These are phyloP conservation scores for Lepus americanus DNA, from an alignment of 2,113 vertebrate genomes.

Conservation along the genomic window DNA sequence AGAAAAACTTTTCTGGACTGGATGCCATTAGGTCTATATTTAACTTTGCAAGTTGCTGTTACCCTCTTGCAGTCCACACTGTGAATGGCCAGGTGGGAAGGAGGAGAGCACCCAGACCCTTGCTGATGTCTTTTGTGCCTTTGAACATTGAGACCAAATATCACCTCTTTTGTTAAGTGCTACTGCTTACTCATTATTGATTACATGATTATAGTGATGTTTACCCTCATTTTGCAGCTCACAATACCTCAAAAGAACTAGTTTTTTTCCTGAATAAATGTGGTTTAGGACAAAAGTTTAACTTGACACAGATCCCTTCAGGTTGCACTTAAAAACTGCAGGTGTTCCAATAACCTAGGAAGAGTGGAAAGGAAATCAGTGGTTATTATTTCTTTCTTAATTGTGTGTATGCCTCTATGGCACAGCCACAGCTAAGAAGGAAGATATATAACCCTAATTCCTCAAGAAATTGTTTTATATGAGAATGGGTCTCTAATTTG, in stretches of 20 bases:
- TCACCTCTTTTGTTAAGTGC: neutral
- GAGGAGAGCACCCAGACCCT: neutral
- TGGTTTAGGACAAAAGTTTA: constrained; percentile 7
- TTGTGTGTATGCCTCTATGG: neutral
- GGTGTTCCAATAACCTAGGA: neutral
- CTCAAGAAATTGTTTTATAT: constrained; percentile 8
- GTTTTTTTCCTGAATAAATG: constrained; percentile 64
- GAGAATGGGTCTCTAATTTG: constrained; percentile 8
- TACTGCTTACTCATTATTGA: neutral
- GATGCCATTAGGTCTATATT: neutral
- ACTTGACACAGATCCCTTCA: constrained; percentile 3
- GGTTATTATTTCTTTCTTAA: neutral
- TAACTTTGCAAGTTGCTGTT: neutral
- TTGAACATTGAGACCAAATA: neutral
- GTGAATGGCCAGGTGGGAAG: neutral
- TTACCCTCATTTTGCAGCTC: neutral
- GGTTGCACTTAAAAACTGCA: constrained; percentile 25
- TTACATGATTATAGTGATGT: neutral
- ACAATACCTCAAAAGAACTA: neutral
- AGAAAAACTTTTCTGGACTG: neutral
- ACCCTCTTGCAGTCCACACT: neutral
- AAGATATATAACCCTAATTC: neutral
- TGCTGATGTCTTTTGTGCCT: neutral
- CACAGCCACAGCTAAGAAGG: neutral
- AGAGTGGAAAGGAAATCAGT: neutral